Base-by-base conservation (phyloP, 2,113 vertebrate genomes). In the Bubo scandiacus region DNA sequence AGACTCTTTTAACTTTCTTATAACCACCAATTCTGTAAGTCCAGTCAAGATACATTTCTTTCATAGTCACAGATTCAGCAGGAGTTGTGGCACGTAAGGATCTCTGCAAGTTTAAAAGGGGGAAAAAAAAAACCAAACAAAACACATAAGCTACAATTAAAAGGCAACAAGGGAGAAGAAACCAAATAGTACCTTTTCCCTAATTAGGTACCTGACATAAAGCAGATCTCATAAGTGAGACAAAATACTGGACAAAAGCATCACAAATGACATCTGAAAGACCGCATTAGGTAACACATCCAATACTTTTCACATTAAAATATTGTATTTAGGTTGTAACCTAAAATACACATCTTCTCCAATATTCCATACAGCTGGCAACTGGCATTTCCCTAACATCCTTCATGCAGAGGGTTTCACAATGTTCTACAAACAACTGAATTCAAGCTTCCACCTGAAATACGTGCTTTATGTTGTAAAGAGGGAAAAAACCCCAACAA, bases 21-120 rank as follows among this genome's bases (percentile, higher is more conserved):
- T 99, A 99, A 88, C 99, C 99, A 62, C 98, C 94, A 5, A 84
- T 98, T 94, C 97, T 97, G 90, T 98, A 99, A 32, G 99, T 98
- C 99, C 99, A 99, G 79, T 99, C 98, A 20, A 99, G 98, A 94
- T 99, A 99, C 85, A 96, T 95, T 49, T 99, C 98, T 98, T 99
- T 99, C 97, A 99, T 98, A 86, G 96, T 97, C 91, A 98, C 91
- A 81, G 99, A 98, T 89, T 98, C 97, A 16, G 97, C 86, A 36
- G 98, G 95, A 5, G 92, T 97, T 23, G 98, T 85, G 91, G 98
- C 98, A 88, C 80, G 42, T 55, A 99, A 83, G 70, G 98, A 99
- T 97, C 97, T 99, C 99, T 99, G 98, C 51, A 93, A 95, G 65
- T 84, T 82, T 27, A 65, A 88, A 92, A 71, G 5, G 5, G 2